phyloP scores from a whole-genome alignment of 2,113 vertebrate genomes.

The Spheniscus mendiculus region DNA sequence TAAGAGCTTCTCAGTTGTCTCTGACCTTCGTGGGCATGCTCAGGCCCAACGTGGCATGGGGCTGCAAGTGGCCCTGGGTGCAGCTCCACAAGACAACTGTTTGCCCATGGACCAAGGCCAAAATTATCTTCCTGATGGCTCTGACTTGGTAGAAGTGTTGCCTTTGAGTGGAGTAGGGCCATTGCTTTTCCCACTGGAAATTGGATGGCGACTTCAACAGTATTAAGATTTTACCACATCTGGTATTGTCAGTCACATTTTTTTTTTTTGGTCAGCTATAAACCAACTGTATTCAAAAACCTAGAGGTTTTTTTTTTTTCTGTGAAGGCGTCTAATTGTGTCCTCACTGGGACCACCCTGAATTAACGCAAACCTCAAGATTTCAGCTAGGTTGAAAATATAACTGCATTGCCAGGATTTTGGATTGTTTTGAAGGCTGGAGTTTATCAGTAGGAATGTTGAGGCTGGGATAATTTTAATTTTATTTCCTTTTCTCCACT shows the following conservation, averaged over 20 bases:
- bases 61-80: rapidly evolving
- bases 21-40: neutral
- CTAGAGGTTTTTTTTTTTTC: neutral
- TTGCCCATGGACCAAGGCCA: neutral
- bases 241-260: neutral
- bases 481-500: neutral
- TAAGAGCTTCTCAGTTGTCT: neutral
- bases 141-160: neutral
- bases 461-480: neutral
- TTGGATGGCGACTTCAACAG: rapidly evolving
- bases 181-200: neutral
- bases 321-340: neutral
- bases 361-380: neutral
- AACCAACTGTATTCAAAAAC: neutral
- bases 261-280: neutral
- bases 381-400: neutral
- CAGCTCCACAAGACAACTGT: neutral
- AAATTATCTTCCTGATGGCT: neutral
- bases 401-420: neutral
- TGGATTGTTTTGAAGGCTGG: neutral
- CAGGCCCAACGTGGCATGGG: rapidly evolving
- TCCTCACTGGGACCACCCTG: neutral
- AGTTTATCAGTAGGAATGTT: neutral
- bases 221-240: neutral
- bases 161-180: neutral